Evolutionary conservation across 2,888 invertebrate species (phyloP).

Genomic region (Norana najaformis): DNA sequence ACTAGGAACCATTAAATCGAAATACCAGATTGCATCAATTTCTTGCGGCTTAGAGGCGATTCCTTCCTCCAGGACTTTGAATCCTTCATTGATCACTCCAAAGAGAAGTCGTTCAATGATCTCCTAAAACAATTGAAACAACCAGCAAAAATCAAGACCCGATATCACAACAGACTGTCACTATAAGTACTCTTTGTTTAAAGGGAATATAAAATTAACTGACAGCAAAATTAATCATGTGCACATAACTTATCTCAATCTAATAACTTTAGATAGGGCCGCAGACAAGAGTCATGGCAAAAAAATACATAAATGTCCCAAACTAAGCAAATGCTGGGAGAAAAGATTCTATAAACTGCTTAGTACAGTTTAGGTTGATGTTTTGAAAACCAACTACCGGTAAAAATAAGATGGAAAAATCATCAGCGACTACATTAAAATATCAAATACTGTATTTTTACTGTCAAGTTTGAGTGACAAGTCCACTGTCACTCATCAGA

Average conservation of each 20-base stretch:
- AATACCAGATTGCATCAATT: slow-evolving; percentile 56
- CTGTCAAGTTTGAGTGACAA: too few relatives aligned
- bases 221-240: not conserved
- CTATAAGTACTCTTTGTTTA: not conserved
- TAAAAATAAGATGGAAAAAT: not conserved
- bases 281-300: too few relatives aligned
- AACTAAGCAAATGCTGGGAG: not conserved
- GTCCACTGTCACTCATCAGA: not conserved
- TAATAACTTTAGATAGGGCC: not conserved
- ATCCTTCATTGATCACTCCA: slow-evolving; percentile 56
- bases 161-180: not conserved
- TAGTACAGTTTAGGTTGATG: not conserved
- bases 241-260: not conserved
- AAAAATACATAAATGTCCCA: not conserved
- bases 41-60: slow-evolving; percentile 54
- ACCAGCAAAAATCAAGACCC: not conserved
- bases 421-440: not conserved
- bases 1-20: not conserved
- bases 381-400: not conserved
- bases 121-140: slow-evolving; percentile 47
- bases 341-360: not conserved
- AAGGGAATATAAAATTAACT: not conserved
- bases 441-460: not conserved
- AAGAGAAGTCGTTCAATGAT: slow-evolving; percentile 54
- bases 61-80: slow-evolving; percentile 56